Percentiles rank a stretch among this genome's conserved stretches.
phyloP scores from a whole-genome alignment of 2,888 invertebrate species.

The Argyresthia goedartella region DNA sequence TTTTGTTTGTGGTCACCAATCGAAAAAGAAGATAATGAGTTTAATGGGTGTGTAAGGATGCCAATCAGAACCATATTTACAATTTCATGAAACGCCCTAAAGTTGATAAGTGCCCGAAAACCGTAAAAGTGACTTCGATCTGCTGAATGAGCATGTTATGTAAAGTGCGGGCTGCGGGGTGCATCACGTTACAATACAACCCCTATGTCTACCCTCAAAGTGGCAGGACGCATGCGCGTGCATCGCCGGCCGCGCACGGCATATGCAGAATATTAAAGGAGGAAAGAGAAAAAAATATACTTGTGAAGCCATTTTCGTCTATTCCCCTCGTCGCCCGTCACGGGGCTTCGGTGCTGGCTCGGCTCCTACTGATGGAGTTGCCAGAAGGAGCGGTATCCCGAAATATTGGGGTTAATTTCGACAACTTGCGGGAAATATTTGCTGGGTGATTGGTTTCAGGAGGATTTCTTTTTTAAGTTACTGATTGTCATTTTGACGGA shows the following conservation, averaged over 20 bases:
- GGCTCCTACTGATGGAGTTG: no score
- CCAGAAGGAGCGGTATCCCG: no score
- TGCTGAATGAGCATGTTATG: slow-evolving; percentile 58
- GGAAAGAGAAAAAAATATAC: slow-evolving; percentile 72
- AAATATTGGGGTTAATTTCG: no score
- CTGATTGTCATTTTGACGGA: no score
- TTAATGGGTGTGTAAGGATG: no score
- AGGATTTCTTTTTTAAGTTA: no score
- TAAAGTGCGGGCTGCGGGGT: slow-evolving; percentile 61
- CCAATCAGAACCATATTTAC: no score
- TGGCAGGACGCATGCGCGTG: slow-evolving; percentile 58
- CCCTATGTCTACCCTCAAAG: slow-evolving; percentile 29
- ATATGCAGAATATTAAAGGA: slow-evolving; percentile 71
- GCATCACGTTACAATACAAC: slow-evolving; percentile 67
- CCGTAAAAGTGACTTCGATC: slow-evolving; percentile 45
- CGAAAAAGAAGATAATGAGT: no score
- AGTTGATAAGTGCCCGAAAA: slow-evolving; percentile 17
- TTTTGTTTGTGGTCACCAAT: no score
- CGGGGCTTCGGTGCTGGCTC: slow-evolving; percentile 39
- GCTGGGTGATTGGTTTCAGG: no score
- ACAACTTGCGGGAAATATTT: no score
- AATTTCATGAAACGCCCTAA: no score
- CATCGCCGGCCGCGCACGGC: slow-evolving; percentile 58
- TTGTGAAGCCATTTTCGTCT: slow-evolving; percentile 72
- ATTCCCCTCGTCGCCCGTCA: slow-evolving; percentile 54